Conservation (phyloP, 2,797 vertebrate genomes). For the Sebastes kiyomatsui region DNA sequence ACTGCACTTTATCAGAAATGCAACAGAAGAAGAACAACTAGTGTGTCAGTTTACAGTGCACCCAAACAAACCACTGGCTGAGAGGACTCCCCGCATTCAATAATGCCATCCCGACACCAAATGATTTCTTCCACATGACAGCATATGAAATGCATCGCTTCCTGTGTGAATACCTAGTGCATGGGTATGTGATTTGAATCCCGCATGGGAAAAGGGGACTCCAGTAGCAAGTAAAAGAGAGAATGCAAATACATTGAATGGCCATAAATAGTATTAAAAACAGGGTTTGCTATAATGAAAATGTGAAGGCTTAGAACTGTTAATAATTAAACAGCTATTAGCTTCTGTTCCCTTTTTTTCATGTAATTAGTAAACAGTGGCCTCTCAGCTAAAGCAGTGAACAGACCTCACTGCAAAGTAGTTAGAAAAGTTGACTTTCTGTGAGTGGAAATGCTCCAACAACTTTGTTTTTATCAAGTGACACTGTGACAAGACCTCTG, state of each 20-base stretch:
- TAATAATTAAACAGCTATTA: background rate
- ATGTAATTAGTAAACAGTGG: background rate
- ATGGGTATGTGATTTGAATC: background rate
- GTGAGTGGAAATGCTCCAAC: background rate
- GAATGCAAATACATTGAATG: background rate
- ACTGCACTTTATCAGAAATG: background rate
- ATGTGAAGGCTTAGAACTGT: background rate
- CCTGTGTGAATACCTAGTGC: background rate
- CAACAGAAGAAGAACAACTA: background rate
- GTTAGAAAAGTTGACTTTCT: background rate
- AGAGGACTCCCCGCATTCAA: background rate
- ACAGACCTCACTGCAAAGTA: background rate
- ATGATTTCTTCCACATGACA: background rate
- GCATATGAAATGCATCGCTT: constrained; percentile 2
- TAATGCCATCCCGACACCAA: background rate
- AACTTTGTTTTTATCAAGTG: background rate
- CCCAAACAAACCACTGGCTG: constrained; percentile 3
- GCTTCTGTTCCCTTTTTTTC: background rate
- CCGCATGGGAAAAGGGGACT: background rate
- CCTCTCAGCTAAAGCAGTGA: background rate
- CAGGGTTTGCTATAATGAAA: background rate
- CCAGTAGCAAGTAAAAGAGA: background rate
- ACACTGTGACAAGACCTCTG: constrained; percentile 9
- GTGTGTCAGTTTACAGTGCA: background rate
- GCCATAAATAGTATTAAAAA: background rate